A percentile compares a stretch with the other conserved stretches of the same genome.
These are phyloP conservation scores for Cliona cf. orientalis DNA, from an alignment of 37 sponge, comb jelly and placozoan species.

Conservation along the genomic window DNA sequence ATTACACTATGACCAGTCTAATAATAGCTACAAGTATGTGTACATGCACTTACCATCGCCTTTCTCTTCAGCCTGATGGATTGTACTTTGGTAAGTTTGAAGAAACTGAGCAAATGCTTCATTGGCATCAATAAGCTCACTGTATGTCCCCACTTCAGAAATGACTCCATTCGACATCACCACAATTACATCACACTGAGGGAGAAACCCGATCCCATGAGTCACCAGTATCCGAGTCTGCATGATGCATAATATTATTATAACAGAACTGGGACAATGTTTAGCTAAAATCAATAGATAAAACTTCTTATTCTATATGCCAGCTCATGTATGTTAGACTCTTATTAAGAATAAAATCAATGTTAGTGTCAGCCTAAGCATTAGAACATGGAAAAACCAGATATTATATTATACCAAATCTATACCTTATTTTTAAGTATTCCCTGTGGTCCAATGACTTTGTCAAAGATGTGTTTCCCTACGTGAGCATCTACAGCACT, in stretches of 20 bases:
- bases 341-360: too few species aligned
- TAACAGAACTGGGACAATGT: too few species aligned
- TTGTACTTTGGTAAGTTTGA: constrained; percentile 19
- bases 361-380: too few species aligned
- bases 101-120: constrained; percentile 87
- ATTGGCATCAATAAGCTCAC: constrained; percentile 78
- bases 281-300: too few species aligned
- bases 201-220: constrained; percentile 86
- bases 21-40: background rate
- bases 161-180: constrained; percentile 83
- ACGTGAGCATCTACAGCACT: constrained; percentile 97
- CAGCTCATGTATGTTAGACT: too few species aligned
- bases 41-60: constrained; percentile 46
- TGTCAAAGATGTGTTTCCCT: constrained; percentile 96
- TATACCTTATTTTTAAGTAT: constrained; percentile 87
- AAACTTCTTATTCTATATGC: too few species aligned
- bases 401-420: too few species aligned
- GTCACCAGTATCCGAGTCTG: constrained; percentile 87
- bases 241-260: too few species aligned
- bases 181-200: constrained; percentile 87
- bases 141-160: constrained; percentile 82
- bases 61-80: constrained; percentile 52
- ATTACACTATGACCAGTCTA: background rate
- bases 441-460: constrained; percentile 95
- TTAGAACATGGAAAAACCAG: too few species aligned